Evolutionary conservation across 2,888 invertebrate species (phyloP).

Genomic region (Hyles lineata): DNA sequence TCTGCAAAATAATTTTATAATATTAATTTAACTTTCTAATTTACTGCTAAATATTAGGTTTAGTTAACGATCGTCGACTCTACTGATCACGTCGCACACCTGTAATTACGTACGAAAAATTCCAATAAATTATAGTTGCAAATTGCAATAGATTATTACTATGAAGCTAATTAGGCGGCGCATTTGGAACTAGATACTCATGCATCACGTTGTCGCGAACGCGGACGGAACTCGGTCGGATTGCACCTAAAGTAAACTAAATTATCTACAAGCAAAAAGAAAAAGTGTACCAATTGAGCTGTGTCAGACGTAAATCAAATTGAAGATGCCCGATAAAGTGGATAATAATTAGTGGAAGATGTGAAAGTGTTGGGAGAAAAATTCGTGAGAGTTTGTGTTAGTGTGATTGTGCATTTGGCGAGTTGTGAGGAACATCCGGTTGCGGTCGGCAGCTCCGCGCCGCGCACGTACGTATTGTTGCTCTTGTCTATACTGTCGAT

Average conservation of each 20-base stretch:
- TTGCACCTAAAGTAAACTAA: conserved; percentile 45
- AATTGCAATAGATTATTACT: conserved; percentile 13
- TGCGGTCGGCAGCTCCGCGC: conserved; percentile 44
- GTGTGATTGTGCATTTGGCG: conserved; percentile 82
- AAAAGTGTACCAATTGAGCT: conserved; percentile 82
- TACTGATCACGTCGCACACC: conserved; percentile 33
- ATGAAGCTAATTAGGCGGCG: conserved; percentile 11
- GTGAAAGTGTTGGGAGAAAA: conserved; percentile 85
- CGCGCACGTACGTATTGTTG: neutral
- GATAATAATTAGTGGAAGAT: conserved; percentile 84
- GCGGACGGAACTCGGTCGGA: conserved; percentile 54
- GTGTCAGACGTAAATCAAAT: conserved; percentile 84
- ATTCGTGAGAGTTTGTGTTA: conserved; percentile 83
- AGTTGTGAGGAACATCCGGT: conserved; percentile 79
- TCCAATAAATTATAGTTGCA: conserved; percentile 7
- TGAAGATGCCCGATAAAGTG: conserved; percentile 85
- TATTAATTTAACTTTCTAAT: conserved; percentile 54
- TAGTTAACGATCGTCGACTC: conserved; percentile 47
- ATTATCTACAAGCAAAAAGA: conserved; percentile 68
- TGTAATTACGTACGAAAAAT: conserved; percentile 21
- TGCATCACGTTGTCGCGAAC: conserved; percentile 8
- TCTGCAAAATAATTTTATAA: conserved; percentile 44
- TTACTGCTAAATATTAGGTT: conserved; percentile 42
- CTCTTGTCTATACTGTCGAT: neutral
- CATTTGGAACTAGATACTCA: conserved; percentile 4